These are phyloP conservation scores for Brachionus sp. DNA, from an alignment of 1,140 invertebrate species.

Conservation along the genomic window DNA sequence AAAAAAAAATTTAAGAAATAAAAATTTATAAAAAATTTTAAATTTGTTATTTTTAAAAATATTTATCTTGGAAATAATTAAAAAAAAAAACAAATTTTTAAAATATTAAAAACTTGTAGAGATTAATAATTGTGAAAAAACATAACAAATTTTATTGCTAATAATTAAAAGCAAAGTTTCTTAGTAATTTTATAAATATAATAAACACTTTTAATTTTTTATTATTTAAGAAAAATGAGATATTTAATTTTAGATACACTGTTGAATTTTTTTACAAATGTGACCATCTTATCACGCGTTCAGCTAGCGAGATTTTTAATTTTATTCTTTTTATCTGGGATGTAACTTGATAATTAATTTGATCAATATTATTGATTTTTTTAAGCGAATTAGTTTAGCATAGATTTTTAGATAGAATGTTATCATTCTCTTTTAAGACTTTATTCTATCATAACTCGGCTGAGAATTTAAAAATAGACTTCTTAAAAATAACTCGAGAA, in stretches of 20 bases:
- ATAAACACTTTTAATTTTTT: no score
- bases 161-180: background rate
- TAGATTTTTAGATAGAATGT: no score
- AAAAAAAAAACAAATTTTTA: no score
- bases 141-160: no score
- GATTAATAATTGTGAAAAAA: no score
- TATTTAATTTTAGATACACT: background rate
- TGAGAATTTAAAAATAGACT: no score
- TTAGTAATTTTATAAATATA: background rate
- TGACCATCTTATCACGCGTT: background rate
- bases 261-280: background rate
- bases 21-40: background rate
- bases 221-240: no score
- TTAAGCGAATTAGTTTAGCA: background rate
- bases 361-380: background rate
- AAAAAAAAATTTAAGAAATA: constrained; percentile 28
- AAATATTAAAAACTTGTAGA: no score
- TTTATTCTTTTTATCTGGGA: background rate
- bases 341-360: background rate
- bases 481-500: no score
- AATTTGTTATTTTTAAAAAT: background rate
- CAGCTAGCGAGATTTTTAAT: background rate
- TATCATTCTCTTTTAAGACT: no score
- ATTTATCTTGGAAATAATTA: background rate
- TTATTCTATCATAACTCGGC: no score